Base-by-base conservation (phyloP, 1,140 invertebrate genomes). In the Holcopasites calliopsidis region DNA sequence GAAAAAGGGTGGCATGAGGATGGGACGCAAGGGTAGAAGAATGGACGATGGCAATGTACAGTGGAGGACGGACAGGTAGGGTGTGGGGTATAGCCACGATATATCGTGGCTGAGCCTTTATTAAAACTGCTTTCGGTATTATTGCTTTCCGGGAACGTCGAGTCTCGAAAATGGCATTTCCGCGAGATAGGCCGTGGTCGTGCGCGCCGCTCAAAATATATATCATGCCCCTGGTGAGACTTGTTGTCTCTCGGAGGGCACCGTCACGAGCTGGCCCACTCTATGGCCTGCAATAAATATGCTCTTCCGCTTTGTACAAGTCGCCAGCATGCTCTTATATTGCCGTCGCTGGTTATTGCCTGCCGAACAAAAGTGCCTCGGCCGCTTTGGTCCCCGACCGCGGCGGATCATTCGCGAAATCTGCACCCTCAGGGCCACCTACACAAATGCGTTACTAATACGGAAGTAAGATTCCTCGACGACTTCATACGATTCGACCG, bases 111-210 rank as follows among this genome's bases (percentile, higher is more conserved):
- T 76, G 74, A 85, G 77, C 85, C 77, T 82, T 85, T 86, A 85
- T 86, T 86, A 86, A 86, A 85, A 86, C 80, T 86, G 84, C 79
- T 84, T 82, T 79, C 82, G 77, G 84, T 86, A 82, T 86, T 86
- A 86, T 85, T 86, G 79, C 84, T 84, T 86, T 86, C 81, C 83
- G 83, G 74, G 76, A 82, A 84, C 79, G 85, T 84, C 76, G 84
- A 74, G 82, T 72, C 83, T 81, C 85, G 85, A 86, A 86, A 86
- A 86, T 84, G 80, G 74, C 82, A 75, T 83, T 85, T 85, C 77
- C 77, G 82, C 77, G 79, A 80, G 77, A 82, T 85, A 85, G 76
- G 77, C 77, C 66, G 74, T 80, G 52, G 47, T 75, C 44, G 69
- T 78, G 60, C 50, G 50, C 71, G 18, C 44, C 47, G 23, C 40